phyloP scores from a whole-genome alignment of 2,888 invertebrate species.

The Macrosiphum euphorbiae region DNA sequence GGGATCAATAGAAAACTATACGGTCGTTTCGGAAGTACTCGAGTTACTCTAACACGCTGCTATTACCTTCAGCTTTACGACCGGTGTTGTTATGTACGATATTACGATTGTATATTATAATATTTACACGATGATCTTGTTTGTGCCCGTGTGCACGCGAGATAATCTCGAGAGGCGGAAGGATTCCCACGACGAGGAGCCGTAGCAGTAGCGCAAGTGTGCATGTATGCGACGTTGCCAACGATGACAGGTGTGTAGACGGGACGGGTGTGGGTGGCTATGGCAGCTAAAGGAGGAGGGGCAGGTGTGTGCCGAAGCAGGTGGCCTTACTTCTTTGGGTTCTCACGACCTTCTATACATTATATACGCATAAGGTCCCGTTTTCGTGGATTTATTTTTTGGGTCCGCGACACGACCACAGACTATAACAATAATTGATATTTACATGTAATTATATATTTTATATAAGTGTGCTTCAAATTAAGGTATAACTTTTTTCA shows the following conservation, averaged over 20 bases:
- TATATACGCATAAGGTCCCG: constrained; percentile 60
- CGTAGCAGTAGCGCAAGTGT: constrained; percentile 33
- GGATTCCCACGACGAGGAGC: constrained; percentile 63
- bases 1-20: constrained; percentile 52
- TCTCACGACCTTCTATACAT: constrained; percentile 63
- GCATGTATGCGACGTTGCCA: constrained; percentile 62
- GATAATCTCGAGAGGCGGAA: constrained; percentile 65
- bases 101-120: constrained; percentile 57
- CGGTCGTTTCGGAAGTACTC: constrained; percentile 62
- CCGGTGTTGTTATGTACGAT: constrained; percentile 35
- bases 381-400: constrained; percentile 55
- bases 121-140: constrained; percentile 64
- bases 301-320: constrained; percentile 64
- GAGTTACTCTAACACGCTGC: constrained; percentile 46
- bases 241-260: constrained; percentile 64
- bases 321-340: constrained; percentile 62
- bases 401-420: constrained; percentile 1
- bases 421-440: neutral
- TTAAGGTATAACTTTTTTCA: neutral
- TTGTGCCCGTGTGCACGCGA: constrained; percentile 59
- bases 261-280: constrained; percentile 60
- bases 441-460: constrained; percentile 23
- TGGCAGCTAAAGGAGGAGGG: constrained; percentile 40
- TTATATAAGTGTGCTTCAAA: neutral
- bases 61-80: constrained; percentile 32